These are phyloP conservation scores for Diorhabda carinulata DNA, from an alignment of 1,140 invertebrate genomes.

Conservation along the genomic window DNA sequence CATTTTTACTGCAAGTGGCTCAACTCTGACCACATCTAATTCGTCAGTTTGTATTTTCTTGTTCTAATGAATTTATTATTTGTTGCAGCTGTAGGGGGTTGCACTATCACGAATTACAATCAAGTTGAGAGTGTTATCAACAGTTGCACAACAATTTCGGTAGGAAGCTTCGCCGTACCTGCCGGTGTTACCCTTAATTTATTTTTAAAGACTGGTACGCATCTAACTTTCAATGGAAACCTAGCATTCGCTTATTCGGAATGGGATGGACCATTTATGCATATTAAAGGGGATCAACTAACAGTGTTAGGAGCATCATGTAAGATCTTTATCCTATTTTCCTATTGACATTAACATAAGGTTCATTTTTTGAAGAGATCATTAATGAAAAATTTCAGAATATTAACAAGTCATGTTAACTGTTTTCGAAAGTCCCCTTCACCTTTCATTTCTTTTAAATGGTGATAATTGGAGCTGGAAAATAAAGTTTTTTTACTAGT, in stretches of 20 bases:
- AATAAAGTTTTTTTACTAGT: too few relatives aligned
- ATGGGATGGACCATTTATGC: conserved; percentile 7
- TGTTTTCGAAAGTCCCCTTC: too few relatives aligned
- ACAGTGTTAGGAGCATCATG: background rate
- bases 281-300: background rate
- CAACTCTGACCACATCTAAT: too few relatives aligned
- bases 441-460: too few relatives aligned
- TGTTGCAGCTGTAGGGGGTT: background rate
- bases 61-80: background rate
- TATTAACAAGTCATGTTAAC: too few relatives aligned
- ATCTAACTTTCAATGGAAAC: background rate
- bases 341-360: too few relatives aligned
- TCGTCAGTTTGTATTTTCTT: too few relatives aligned
- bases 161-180: conserved; percentile 5
- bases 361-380: too few relatives aligned
- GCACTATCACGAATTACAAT: conserved; percentile 1
- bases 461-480: too few relatives aligned
- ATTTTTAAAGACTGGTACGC: conserved; percentile 8
- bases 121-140: background rate
- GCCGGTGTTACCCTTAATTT: conserved; percentile 3
- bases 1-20: too few relatives aligned
- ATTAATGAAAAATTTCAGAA: too few relatives aligned
- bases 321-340: background rate
- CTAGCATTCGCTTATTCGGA: background rate
- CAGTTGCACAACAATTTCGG: background rate